Base-by-base conservation (phyloP, 1,140 invertebrate genomes). In the Cheumatopsyche charites region DNA sequence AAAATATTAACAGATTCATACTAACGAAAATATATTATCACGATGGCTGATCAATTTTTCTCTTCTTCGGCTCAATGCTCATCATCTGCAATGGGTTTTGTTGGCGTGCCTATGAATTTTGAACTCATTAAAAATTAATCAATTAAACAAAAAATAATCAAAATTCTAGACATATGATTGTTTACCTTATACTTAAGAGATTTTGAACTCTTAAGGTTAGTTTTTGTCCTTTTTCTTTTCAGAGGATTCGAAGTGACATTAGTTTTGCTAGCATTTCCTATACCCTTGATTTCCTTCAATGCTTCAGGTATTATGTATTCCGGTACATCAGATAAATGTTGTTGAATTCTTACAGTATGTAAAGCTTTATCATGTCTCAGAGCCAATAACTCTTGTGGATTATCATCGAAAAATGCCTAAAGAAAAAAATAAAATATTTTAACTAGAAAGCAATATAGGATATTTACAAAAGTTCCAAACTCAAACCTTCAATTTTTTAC, bases 391-490 rank as follows among this genome's bases (percentile, higher is more conserved):
- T 99, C 98, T 26, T 88, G 86, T 0, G 97, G 95, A 84, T 99
- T 98, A 72, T 97, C 94, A 78, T 96, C 92, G 83, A 99, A 99
- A 81, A 96, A 98, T 9, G 91, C 88, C 89, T 92, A 80, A 72
- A 74, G 73, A 68, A 55, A 19, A 42, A 65, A 15, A 61, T 19
- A 9, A 61, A 17, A 65, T 15, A 42, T 11, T 42, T 23, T 3
- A 49, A 19, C 43, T 66, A 25, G 9, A 4, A n/a, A n/a, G n/a
- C 42, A 25, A 29, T 7, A 5, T n/a, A 67, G 15, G 19, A 47
- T 23, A 65, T 13, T 47, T 62, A 55, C 47, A 58, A 52, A 69
- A 62, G 63, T 58, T 43, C 13, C 3, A n/a, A 67, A 29, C 43
- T 36, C 63, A 62, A 79, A 91, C 92, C 87, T 98, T 95, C 5